Evolutionary conservation across 2,797 vertebrate species (phyloP), one percentile per base, ranked within the genome.

Genomic region (Rhinichthys osculus): DNA sequence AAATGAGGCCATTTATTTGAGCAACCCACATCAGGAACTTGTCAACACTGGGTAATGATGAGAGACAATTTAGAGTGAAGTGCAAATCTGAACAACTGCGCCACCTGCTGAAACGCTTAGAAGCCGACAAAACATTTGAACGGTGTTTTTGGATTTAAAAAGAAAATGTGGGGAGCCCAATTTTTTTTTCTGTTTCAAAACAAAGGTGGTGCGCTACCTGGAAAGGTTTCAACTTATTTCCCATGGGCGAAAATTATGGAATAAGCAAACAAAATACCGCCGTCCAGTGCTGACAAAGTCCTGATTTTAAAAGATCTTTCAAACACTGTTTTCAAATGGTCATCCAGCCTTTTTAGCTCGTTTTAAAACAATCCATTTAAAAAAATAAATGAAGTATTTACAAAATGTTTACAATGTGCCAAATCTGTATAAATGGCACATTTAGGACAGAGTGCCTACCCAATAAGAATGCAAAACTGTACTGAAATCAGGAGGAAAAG

Each of bases 311-410:
- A 96, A 95, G 94, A 94, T 93, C 91, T 82, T 78, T 54, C 93
- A 93, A 94, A 96, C 96, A 73, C 40, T 78, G 40, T 85, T 73
- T n/a, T 74, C 77, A 52, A 85, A 74, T 72, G 11, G 69, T 80
- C 95, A 96, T 95, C 93, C 97, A 97, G 96, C 96, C 97, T 95
- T 95, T 96, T 93, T 90, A 96, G 95, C 95, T 96, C 89, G 92
- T 94, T 90, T 94, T 96, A 95, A 96, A 96, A 96, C 92, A 93
- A 95, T 94, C 92, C 62, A 92, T 95, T 89, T 85, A 88, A 95
- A 95, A 94, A 96, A 95, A 92, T 74, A 95, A 89, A 76, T 11
- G 38, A 95, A 91, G 92, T 95, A 96, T 96, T 90, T 96, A 96
- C 95, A 95, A 93, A 91, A 89, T 93, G 91, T 92, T 86, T 86